These are phyloP conservation scores for Nephotettix cincticeps DNA, from an alignment of 1,140 invertebrate species.

Conservation along the genomic window DNA sequence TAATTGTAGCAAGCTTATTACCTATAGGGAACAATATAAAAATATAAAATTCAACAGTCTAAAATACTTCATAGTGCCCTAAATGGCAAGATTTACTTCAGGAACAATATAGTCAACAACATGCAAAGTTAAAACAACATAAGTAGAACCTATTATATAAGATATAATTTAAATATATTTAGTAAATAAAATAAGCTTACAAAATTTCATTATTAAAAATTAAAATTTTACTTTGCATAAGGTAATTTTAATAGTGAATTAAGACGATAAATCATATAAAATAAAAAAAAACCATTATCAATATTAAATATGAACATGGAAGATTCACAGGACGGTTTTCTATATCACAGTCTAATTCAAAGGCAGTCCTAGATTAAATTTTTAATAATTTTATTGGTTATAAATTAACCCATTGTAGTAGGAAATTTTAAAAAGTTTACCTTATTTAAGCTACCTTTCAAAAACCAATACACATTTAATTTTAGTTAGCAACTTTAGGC, in stretches of 20 bases:
- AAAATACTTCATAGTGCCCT: background rate
- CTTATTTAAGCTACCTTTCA: background rate
- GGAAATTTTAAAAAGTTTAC: background rate
- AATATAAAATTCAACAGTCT: constrained; percentile 19
- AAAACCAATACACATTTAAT: background rate
- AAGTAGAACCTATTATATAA: background rate
- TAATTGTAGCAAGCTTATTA: background rate
- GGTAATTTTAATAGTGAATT: background rate
- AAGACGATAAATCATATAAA: background rate
- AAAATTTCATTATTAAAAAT: background rate
- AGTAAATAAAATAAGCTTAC: background rate
- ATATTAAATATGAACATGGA: background rate
- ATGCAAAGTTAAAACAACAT: background rate
- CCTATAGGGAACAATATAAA: constrained; percentile 6
- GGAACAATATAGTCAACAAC: background rate
- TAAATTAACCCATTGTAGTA: too few species aligned
- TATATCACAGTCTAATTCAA: constrained; percentile 22
- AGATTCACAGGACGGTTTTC: constrained; percentile 22
- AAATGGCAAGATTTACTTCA: background rate
- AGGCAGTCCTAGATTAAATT: constrained; percentile 11
- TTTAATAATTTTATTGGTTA: background rate
- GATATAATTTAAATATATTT: background rate
- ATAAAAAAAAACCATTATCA: background rate
- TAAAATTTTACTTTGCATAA: background rate
- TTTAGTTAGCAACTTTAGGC: constrained; percentile 45